phyloP scores from a whole-genome alignment of 2,797 vertebrate genomes.

The Pogonophryne albipinna region DNA sequence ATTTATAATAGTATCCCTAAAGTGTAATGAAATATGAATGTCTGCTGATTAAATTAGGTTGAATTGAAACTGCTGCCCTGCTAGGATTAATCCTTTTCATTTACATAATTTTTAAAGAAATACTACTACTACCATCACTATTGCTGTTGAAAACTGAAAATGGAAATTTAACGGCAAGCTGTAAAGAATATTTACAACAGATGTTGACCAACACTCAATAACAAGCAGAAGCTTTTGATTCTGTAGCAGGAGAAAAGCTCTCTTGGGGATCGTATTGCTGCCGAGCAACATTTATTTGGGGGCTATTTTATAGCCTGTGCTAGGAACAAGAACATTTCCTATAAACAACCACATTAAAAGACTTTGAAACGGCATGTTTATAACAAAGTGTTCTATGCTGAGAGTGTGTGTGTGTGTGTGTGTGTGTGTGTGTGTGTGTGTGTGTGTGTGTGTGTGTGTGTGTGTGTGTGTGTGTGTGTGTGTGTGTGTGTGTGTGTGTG shows the following conservation, averaged over 20 bases:
- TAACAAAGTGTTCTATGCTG: background rate
- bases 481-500: no score
- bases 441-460: constrained; percentile 7
- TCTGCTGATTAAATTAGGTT: constrained; percentile 55
- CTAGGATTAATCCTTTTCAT: constrained; percentile 60
- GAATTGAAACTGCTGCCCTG: constrained; percentile 45
- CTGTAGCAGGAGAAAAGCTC: constrained; percentile 33
- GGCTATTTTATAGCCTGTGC: constrained; percentile 31
- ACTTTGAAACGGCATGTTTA: constrained; percentile 2
- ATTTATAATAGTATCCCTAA: constrained; percentile 52
- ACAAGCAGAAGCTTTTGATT: constrained; percentile 42
- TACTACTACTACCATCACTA: constrained; percentile 37
- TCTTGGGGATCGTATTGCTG: constrained; percentile 28
- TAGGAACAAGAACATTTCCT: constrained; percentile 34
- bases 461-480: constrained; percentile 13
- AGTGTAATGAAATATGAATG: constrained; percentile 63
- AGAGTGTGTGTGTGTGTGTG: background rate
- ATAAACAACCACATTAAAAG: constrained; percentile 53
- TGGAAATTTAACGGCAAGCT: constrained; percentile 41
- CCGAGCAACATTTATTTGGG: constrained; percentile 25
- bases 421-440: constrained; percentile 10
- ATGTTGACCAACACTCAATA: constrained; percentile 52
- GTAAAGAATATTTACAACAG: constrained; percentile 51
- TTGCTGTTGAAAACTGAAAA: constrained; percentile 28
- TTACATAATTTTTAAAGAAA: constrained; percentile 58